Evolutionary conservation across 2,888 invertebrate genomes (phyloP).

Genomic region (Cheilosia scutellata): DNA sequence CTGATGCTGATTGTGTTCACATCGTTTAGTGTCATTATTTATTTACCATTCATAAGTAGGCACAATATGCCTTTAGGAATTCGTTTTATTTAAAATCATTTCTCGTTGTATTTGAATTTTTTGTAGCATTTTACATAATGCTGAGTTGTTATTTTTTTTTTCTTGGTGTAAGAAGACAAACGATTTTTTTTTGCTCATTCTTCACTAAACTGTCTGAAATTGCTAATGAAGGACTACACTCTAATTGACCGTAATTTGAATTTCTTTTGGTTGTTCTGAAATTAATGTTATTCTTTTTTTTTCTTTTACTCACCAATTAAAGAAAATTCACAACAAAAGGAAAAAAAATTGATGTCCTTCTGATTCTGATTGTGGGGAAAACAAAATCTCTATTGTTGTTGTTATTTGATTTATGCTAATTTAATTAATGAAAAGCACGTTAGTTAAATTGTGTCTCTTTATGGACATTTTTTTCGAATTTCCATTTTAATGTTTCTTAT

Average conservation of each 20-base stretch:
- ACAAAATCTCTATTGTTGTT: too few relatives aligned
- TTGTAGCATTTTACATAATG: too few relatives aligned
- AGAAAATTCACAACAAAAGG: background rate
- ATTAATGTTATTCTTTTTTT: background rate
- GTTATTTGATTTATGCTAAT: too few relatives aligned
- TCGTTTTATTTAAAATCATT: background rate
- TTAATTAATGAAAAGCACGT: too few relatives aligned
- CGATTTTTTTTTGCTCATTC: background rate
- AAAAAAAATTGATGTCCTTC: too few relatives aligned
- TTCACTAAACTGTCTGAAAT: constrained; percentile 17
- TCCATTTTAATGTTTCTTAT: background rate
- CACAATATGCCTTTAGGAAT: constrained; percentile 27
- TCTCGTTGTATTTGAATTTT: too few relatives aligned
- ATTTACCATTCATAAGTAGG: constrained; percentile 29
- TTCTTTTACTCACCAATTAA: background rate
- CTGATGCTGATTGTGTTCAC: constrained; percentile 54
- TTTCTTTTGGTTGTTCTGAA: constrained; percentile 14
- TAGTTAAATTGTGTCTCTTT: too few relatives aligned
- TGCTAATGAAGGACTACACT: constrained; percentile 6
- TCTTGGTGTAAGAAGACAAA: too few relatives aligned
- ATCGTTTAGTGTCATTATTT: constrained; percentile 29
- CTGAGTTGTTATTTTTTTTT: too few relatives aligned
- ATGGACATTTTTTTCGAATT: background rate
- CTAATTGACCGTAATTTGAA: constrained; percentile 38
- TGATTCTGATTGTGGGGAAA: too few relatives aligned